Base-by-base conservation (phyloP, 1,140 invertebrate species). In the Archivesica marissinica region DNA sequence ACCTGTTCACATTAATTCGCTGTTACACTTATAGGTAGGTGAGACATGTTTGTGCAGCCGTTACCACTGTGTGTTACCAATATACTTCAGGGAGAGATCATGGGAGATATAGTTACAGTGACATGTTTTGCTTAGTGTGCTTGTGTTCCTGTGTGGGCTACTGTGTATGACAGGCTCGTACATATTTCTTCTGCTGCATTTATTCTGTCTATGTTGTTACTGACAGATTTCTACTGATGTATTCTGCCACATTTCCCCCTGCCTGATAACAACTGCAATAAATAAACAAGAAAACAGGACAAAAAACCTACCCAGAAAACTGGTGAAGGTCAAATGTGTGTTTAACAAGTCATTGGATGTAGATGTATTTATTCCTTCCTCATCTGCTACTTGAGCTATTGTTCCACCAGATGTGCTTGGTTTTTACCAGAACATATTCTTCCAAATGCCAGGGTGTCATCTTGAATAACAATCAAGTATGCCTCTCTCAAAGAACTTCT, bases 391-490 rank as follows among this genome's bases (percentile, higher is more conserved):
- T 50, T 47, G 39, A 47, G 68, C 68, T 72, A 72, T 72, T 72
- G 41, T 44, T 72, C 41, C n/a, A 52, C 1, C 68, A 72, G 68
- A 72, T 72, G 68, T 72, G 68, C 41, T 72, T 72, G 68, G 25
- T 72, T 72, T 72, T 72, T 72, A 47, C 68, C 68, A 72, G 68
- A 72, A 72, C 68, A 47, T 33, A 47, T 47, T 72, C 25, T 23
- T 17, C 39, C 50, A 44, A 72, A 72, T 76, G 74, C 74, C 74
- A 76, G 74, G 17, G 17, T 76, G 74, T 76, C 74, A 76, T 56
- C 47, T 41, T 76, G 74, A 76, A 76, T 76, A 76, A 38, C 54
- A 76, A 76, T 76, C 74, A 76, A 56, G 50, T 23, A 38, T 76
- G 25, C 39, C 28, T 72, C 68, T 72, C 35, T 72, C 68, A 72